A percentile compares a stretch with the other conserved stretches of the same genome.
Conservation (phyloP, 1,140 invertebrate species). For the Macrocentrus cingulum region DNA sequence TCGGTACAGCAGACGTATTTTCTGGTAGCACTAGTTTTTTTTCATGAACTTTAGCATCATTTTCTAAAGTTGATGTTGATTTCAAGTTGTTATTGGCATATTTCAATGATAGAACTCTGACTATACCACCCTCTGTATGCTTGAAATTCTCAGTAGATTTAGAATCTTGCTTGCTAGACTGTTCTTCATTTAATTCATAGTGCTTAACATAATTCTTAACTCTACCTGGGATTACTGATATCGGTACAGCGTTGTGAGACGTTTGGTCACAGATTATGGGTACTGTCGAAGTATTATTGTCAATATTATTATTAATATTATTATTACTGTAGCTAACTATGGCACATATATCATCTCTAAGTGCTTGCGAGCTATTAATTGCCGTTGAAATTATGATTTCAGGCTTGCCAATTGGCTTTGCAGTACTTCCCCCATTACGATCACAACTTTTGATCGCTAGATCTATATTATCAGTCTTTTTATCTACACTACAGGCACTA, state of each 20-base stretch:
- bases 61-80: too few species aligned
- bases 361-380: neutral
- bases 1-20: neutral
- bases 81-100: too few species aligned
- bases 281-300: conserved; percentile 1
- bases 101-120: too few species aligned
- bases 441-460: conserved; percentile 1
- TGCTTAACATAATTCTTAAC: conserved; percentile 53
- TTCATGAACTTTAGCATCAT: too few species aligned
- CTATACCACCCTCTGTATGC: conserved; percentile 6
- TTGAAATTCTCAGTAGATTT: conserved; percentile 4
- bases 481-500: conserved; percentile 26
- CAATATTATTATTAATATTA: conserved; percentile 5
- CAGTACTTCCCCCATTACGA: neutral
- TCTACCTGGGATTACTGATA: conserved; percentile 51
- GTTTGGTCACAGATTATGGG: conserved; percentile 45
- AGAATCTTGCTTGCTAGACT: conserved; percentile 28
- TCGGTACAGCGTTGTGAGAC: conserved; percentile 40
- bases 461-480: conserved; percentile 44
- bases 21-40: neutral
- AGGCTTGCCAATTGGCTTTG: neutral
- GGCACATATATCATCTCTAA: neutral
- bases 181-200: conserved; percentile 47
- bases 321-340: conserved; percentile 3
- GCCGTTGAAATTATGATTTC: neutral